Base-by-base conservation (phyloP, 2,888 invertebrate genomes). In the Drosophila rellima region DNA sequence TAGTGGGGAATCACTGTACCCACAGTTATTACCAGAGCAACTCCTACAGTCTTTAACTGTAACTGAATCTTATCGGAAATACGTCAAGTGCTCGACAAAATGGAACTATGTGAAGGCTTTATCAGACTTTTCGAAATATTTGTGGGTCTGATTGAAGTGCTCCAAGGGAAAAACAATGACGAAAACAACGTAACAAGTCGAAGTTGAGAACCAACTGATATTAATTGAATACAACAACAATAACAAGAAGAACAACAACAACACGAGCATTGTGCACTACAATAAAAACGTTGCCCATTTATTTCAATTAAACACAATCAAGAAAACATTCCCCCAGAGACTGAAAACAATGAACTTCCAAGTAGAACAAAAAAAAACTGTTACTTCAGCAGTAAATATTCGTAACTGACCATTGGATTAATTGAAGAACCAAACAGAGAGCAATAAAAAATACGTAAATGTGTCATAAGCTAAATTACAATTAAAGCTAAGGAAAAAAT, bases 221-320 rank as follows among this genome's bases (percentile, higher is more conserved):
- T 80, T 82, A 80, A 85, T 88, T 74, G 72, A 78, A 63, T 60
- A 64, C 68, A 70, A 42, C n/a, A 66, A 60, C 68, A 62, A 70
- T 39, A 65, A 39, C 44, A 26, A 67, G 42, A 52, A 56, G 33
- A 70, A 54, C 15, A 45, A 18, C 39, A 48, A 47, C 10, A 48
- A 18, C 18, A 15, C 11, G 15, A n/a, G 15, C 23, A 23, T 11
- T 51, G 2, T 39, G 33, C 31, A 71, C 45, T 23, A 59, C 48
- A 74, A 72, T 74, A 80, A 70, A 79, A 86, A 81, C 69, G 70
- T 77, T 61, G 67, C 57, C 72, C 88, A 90, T 91, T 90, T 89
- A 90, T 91, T 90, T 91, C 90, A 91, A 91, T 91, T 91, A 90
- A 91, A 87, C 81, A 70, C 91, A 91, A 91, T 91, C 86, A 90